Percentiles rank a stretch among this genome's conserved stretches.
These are phyloP conservation scores for Dermatophagoides farinae DNA, from an alignment of 1,140 invertebrate species.

Conservation along the genomic window DNA sequence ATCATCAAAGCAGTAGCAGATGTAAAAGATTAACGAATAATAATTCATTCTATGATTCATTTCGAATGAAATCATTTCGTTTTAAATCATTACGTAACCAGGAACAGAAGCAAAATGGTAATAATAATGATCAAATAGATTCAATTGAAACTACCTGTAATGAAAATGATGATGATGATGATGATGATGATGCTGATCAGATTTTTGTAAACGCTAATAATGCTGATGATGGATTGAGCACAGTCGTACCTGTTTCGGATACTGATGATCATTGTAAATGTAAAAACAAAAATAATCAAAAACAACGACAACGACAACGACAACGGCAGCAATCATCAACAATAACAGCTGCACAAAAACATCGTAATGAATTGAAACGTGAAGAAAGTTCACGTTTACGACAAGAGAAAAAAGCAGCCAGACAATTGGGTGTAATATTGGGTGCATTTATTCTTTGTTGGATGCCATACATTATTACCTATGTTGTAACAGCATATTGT, in stretches of 20 bases:
- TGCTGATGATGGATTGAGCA: not conserved
- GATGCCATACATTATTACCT: slow-evolving; percentile 41
- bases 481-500: slow-evolving; percentile 40
- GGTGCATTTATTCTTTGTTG: slow-evolving; percentile 42
- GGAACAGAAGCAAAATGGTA: too few relatives aligned
- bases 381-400: slow-evolving; percentile 21
- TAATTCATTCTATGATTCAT: too few relatives aligned
- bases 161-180: not conserved
- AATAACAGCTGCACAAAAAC: not conserved
- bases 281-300: too few relatives aligned
- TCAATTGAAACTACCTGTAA: not conserved
- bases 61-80: too few relatives aligned
- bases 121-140: not conserved
- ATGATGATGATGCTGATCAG: not conserved
- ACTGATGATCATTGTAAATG: too few relatives aligned
- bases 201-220: too few relatives aligned
- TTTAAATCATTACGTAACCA: not conserved
- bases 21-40: not conserved
- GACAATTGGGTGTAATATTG: slow-evolving; percentile 42
- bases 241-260: too few relatives aligned
- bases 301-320: too few relatives aligned
- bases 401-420: slow-evolving; percentile 40
- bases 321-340: not conserved
- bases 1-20: not conserved
- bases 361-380: slow-evolving; percentile 6